These are phyloP conservation scores for Drosophila longiperda DNA, from an alignment of 2,888 invertebrate genomes.

Conservation along the genomic window DNA sequence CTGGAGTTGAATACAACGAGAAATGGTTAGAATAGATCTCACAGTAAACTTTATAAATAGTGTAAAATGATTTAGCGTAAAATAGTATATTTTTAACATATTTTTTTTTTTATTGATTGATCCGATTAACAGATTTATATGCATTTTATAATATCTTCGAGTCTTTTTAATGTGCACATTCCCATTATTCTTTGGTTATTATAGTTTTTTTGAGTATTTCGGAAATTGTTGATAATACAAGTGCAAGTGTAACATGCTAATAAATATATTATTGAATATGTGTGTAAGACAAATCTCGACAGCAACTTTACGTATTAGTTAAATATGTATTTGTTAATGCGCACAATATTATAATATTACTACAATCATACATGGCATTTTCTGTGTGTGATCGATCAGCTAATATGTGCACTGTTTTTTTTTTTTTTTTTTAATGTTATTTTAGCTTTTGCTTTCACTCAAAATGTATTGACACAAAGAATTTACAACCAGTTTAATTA, in stretches of 20 bases:
- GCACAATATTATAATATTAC: conserved; percentile 29
- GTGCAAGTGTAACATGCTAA: conserved; percentile 19
- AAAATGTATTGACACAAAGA: conserved; percentile 27
- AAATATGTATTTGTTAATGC: conserved; percentile 28
- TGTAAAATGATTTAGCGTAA: not conserved
- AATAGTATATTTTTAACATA: not conserved
- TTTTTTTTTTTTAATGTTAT: not conserved
- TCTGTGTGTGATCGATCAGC: not conserved
- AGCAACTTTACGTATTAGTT: conserved; percentile 28
- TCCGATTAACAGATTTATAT: not conserved
- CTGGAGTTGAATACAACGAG: not conserved
- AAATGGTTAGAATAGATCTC: conserved; percentile 1
- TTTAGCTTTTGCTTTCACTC: conserved; percentile 17
- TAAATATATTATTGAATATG: conserved; percentile 20
- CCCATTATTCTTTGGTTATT: not conserved
- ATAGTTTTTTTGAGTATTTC: not conserved
- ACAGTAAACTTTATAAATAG: not conserved
- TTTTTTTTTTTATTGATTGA: not conserved
- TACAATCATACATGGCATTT: conserved; percentile 1
- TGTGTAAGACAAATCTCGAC: conserved; percentile 27
- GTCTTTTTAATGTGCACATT: not conserved
- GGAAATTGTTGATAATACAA: not conserved
- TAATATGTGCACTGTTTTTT: not conserved
- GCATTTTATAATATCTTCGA: not conserved
- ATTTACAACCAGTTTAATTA: conserved; percentile 6